Percentiles rank a stretch among this genome's conserved stretches.
Evolutionary conservation across 2,888 invertebrate genomes (phyloP).

Genomic region (Hymenopus coronatus): DNA sequence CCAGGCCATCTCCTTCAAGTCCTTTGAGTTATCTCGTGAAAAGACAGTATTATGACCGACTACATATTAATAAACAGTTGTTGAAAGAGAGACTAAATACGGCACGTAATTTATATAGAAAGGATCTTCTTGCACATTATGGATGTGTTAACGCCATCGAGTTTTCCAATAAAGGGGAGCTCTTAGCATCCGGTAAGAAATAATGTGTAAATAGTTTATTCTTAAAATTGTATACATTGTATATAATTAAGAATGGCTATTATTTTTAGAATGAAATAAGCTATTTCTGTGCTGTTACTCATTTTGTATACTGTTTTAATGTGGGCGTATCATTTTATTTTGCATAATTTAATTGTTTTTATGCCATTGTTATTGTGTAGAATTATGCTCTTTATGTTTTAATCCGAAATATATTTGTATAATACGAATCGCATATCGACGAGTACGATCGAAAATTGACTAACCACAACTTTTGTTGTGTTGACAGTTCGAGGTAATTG

Average conservation of each 20-base stretch:
- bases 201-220: background rate
- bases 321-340: background rate
- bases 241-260: background rate
- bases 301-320: background rate
- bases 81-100: conserved; percentile 60
- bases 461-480: background rate
- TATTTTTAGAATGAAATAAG: background rate
- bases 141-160: conserved; percentile 97
- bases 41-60: conserved; percentile 60
- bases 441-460: background rate
- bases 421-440: background rate
- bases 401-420: background rate
- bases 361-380: background rate
- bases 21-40: conserved; percentile 59
- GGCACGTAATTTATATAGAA: conserved; percentile 75
- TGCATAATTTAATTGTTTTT: background rate
- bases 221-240: background rate
- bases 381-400: background rate
- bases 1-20: conserved; percentile 52
- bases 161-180: conserved; percentile 84
- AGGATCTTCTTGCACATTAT: conserved; percentile 84
- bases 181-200: conserved; percentile 78
- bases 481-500: background rate
- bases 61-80: conserved; percentile 56
- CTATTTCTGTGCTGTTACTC: background rate